Base-by-base conservation (phyloP, 2,113 vertebrate species). In the Tamias sibiricus region DNA sequence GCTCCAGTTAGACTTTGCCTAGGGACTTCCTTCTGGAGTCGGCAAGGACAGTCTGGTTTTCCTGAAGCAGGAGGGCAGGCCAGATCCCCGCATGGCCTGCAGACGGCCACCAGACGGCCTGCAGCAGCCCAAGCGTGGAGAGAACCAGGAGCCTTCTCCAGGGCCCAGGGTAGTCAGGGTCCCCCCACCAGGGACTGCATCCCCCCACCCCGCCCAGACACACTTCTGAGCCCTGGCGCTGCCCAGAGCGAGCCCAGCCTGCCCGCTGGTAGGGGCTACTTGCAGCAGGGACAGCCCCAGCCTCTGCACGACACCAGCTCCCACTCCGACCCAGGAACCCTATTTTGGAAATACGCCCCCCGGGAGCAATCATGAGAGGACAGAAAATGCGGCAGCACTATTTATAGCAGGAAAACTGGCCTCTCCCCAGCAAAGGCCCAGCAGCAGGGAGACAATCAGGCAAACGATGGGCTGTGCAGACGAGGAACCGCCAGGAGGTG, bases 331-430 rank as follows among this genome's bases (percentile, higher is more conserved):
- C 91, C 85, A 81, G 59, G 76, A 83, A 52, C 40, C 49, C 59
- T 68, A 37, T 54, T 72, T 49, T 30, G 42, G 90, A 96, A 90
- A 44, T 16, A 80, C 17, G 57, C 49, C 59, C 22, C 17, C 0
- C 0, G 35, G 75, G 82, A 68, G 57, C 28, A 24, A 72, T 13
- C 17, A 2, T 0, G 35, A 37, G 35, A 19, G 8, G 68, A 7
- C 32, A 71, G 84, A 68, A 52, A 57, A 57, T 28, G 5, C 26
- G 12, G 28, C 0, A 5, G 42, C 1, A 5, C 75, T 96, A 95
- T 90, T 92, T 90, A 96, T 44, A 95, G 95, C 0, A 0, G 54
- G 57, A 54, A 54, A 86, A n/a, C 1, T 95, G 88, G 93, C 87
- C 68, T 37, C 13, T 9, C 88, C 85, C 87, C 94, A n/a, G n/a